Base-by-base conservation (phyloP, 2,113 vertebrate genomes). In the Grammomys surdaster region DNA sequence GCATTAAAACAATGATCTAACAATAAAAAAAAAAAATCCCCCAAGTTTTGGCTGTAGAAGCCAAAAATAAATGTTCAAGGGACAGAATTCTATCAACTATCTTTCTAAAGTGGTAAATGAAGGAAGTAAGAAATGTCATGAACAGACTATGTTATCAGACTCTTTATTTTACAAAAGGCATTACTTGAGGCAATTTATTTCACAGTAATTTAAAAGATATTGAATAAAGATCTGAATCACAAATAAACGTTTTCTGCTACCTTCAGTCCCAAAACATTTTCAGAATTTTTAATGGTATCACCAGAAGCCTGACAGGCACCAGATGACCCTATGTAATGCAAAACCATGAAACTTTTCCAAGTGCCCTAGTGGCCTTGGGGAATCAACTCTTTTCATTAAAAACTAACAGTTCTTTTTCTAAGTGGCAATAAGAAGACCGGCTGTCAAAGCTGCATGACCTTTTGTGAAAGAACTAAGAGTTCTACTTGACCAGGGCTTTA, bases 331-430 rank as follows among this genome's bases (percentile, higher is more conserved):
- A 77, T 65, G 70, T 60, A 94, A 8, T 63, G 12, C 31, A 19
- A 51, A 51, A 72, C 20, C 60, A 40, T 13, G 20, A 60, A 3
- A 43, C 16, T 26, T 40, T 10, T 40, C 24, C 48, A 72, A 78
- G 78, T 33, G 58, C 48, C 43, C 82, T 36, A 89, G 96, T 89
- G 82, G 56, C 65, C 70, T 58, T 31, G 36, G 54, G n/a, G n/a
- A 94, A 91, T 88, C 69, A 93, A 94, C 92, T 93, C 67, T 93
- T 95, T 96, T 96, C 85, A 85, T 94, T 91, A 91, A 91, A 97
- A 96, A 95, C 86, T 43, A 97, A 33, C 9, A 69, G 69, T 87
- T 93, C 10, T 94, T 91, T 93, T 94, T 69, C 80, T 95, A 93
- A 95, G 72, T 88, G 88, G 65, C 3, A 40, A 82, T 90, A 97